Evolutionary conservation across 2,888 invertebrate genomes (phyloP), one percentile per base, ranked within the genome.

Genomic region (Stramonita haemastoma): DNA sequence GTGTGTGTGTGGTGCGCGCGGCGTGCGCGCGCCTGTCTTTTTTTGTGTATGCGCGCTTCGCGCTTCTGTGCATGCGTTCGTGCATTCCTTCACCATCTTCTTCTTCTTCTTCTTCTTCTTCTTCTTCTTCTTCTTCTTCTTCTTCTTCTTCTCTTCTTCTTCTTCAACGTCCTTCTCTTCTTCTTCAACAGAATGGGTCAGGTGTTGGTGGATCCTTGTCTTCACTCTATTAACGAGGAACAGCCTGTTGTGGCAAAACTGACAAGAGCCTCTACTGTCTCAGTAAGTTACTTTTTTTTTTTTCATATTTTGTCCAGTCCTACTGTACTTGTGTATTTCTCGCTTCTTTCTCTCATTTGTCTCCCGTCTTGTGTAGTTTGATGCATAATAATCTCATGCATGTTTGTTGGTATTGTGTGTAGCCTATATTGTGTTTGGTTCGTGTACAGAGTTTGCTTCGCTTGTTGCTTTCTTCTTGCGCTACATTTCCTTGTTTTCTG

Each of bases 211-310:
- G 81, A 15, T 36, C 29, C 6, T 83, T n/a, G 26, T 26, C 4
- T 17, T 66, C 66, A 13, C 26, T 22, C 66, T 66, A 66, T 13
- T 66, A 13, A 66, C 26, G 66, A 17, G 17, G 66, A 66, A 6
- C 66, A 13, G 66, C 66, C 79, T 17, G 15, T 15, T 26, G 34
- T 34, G 11, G 87, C 86, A 6, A 86, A 66, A 66, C 19, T 57
- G 77, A 87, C 87, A 77, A 87, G n/a, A 56, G 36, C 46, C 66
- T 73, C n/a, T 87, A 77, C 26, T 87, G 87, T 36, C 73, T 77
- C 32, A 73, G 77, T 87, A 26, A 87, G 87, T 73, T 19, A 83
- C 17, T 36, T 34, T 1, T 83, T 34, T 36, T 19, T 13, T 11
- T 83, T 2, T 36, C 32, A 8, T 29, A 32, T 22, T 60, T 60